These are phyloP conservation scores for Butastur rufipennis DNA, from an alignment of 2,113 vertebrate species.

Conservation along the genomic window DNA sequence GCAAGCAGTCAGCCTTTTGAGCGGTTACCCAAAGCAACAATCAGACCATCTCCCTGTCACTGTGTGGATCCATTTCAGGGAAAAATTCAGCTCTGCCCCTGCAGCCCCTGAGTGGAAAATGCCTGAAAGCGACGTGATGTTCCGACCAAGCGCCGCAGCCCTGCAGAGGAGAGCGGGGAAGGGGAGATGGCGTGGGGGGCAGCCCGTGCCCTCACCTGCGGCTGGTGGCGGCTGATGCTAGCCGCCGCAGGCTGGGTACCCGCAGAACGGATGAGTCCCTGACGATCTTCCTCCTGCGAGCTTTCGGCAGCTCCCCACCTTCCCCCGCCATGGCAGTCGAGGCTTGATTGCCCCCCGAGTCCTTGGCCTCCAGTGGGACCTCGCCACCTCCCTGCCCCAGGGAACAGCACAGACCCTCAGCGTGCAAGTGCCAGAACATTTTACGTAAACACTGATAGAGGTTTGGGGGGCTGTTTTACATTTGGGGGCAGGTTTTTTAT, in stretches of 20 bases:
- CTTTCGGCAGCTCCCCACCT: neutral
- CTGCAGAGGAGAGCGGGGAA: fast-evolving
- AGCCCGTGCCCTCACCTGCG: fast-evolving
- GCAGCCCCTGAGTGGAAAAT: neutral
- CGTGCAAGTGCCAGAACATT: neutral
- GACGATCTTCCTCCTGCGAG: fast-evolving
- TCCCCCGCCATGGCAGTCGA: fast-evolving
- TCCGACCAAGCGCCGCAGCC: fast-evolving
- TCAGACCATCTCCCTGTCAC: neutral
- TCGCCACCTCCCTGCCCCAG: neutral
- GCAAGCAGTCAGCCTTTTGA: neutral
- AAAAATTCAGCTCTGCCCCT: neutral
- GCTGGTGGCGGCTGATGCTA: neutral
- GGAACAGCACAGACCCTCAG: neutral
- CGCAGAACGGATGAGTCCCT: fast-evolving
- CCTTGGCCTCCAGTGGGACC: too few relatives aligned
- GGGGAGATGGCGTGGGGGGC: fast-evolving
- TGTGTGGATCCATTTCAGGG: neutral
- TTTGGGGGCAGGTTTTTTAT: fast-evolving
- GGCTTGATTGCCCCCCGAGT: neutral
- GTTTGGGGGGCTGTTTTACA: fast-evolving
- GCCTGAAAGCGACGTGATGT: neutral
- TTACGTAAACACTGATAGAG: fast-evolving
- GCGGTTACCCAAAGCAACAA: neutral
- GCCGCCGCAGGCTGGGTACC: fast-evolving